phyloP scores from a whole-genome alignment of 2,113 vertebrate species.

The human (Homo sapiens) region GRCh38 chr6:168954501-168955000 shows the following conservation, averaged over 20 bases:
- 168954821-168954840: not conserved
- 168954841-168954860: not conserved
- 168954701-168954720: not conserved
- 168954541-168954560: not conserved
- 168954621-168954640: not conserved
- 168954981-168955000: not conserved
- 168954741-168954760: not conserved
- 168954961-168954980: not conserved
- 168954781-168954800: not conserved
- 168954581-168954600: rapidly evolving
- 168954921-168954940: not conserved
- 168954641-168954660: not conserved
- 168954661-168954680: no score
- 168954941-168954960: not conserved
- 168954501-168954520: not conserved
- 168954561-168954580: not conserved
- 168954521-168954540: not conserved
- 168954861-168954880: not conserved
- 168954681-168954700: not conserved
- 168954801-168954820: not conserved
- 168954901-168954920: not conserved
- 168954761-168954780: not conserved
- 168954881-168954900: not conserved
- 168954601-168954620: not conserved
- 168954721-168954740: not conserved